Evolutionary conservation across 2,888 invertebrate species (phyloP).

Genomic region (Blera fallax): DNA sequence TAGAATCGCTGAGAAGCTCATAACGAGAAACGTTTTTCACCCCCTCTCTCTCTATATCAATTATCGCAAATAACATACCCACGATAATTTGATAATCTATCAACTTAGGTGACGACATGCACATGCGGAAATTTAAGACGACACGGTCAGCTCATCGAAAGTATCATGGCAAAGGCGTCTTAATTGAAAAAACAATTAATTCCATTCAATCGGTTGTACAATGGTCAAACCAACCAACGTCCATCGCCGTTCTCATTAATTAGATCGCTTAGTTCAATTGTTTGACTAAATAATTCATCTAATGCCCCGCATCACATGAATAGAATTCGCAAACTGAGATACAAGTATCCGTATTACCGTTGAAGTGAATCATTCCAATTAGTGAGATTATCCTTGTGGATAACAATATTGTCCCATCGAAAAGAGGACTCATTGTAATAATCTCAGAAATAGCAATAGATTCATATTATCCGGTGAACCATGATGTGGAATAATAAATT

Average conservation of each 20-base stretch:
- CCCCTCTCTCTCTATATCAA: neutral
- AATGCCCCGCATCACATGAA: neutral
- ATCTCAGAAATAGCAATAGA: too few relatives aligned
- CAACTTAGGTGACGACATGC: neutral
- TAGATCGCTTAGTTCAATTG: constrained; percentile 38
- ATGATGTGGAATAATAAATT: neutral
- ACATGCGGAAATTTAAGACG: constrained; percentile 11
- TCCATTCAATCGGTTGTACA: constrained; percentile 26
- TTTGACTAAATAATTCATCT: constrained; percentile 47
- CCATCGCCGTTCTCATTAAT: constrained; percentile 14
- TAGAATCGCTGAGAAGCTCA: neutral
- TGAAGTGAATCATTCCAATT: constrained; percentile 45
- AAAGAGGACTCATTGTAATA: neutral
- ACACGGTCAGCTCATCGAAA: constrained; percentile 14
- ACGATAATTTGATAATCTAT: constrained; percentile 44
- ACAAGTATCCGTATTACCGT: neutral
- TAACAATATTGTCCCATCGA: neutral
- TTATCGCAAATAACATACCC: constrained; percentile 19
- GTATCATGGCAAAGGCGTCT: constrained; percentile 15
- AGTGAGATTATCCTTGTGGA: neutral
- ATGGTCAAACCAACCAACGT: neutral
- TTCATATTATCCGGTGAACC: neutral
- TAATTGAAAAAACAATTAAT: constrained; percentile 58
- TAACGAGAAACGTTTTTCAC: neutral
- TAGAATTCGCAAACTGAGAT: neutral